phyloP scores from a whole-genome alignment of 2,888 invertebrate genomes.

The Acronicta aceris region DNA sequence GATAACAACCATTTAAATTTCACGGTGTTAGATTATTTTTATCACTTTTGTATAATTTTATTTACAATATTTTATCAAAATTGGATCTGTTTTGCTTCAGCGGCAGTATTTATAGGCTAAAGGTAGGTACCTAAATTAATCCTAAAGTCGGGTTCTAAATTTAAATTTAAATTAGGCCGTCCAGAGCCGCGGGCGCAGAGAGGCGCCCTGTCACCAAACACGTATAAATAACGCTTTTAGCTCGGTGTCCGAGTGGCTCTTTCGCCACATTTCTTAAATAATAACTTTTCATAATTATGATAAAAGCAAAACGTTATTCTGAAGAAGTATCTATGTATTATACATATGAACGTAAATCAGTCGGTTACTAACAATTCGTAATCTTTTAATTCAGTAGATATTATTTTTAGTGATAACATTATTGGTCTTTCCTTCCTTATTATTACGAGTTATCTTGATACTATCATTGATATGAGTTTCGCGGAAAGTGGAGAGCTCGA shows the following conservation, averaged over 20 bases:
- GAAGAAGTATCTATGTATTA: constrained; percentile 23
- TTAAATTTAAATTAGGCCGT: constrained; percentile 82
- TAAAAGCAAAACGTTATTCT: constrained; percentile 32
- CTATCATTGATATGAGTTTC: constrained; percentile 46
- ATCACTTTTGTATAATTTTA: constrained; percentile 7
- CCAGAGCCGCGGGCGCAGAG: constrained; percentile 67
- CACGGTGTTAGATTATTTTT: no score
- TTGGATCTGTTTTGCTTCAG: constrained; percentile 28
- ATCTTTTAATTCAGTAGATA: constrained; percentile 37
- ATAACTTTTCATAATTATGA: constrained; percentile 52
- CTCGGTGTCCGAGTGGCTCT: constrained; percentile 55
- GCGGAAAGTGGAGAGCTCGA: constrained; percentile 45
- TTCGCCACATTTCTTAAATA: constrained; percentile 51
- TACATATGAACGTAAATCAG: constrained; percentile 19
- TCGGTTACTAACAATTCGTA: constrained; percentile 22
- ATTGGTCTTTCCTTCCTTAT: constrained; percentile 38
- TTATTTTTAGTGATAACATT: constrained; percentile 36
- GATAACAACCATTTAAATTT: no score
- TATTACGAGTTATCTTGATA: constrained; percentile 40
- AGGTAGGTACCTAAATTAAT: constrained; percentile 60
- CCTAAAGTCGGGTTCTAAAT: constrained; percentile 72
- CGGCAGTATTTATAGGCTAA: constrained; percentile 54
- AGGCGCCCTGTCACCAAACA: constrained; percentile 75
- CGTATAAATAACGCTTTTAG: constrained; percentile 79
- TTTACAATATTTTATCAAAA: constrained; percentile 33